These are phyloP conservation scores for Serranus cabrilla DNA, from an alignment of 2,797 vertebrate genomes.

Conservation along the genomic window DNA sequence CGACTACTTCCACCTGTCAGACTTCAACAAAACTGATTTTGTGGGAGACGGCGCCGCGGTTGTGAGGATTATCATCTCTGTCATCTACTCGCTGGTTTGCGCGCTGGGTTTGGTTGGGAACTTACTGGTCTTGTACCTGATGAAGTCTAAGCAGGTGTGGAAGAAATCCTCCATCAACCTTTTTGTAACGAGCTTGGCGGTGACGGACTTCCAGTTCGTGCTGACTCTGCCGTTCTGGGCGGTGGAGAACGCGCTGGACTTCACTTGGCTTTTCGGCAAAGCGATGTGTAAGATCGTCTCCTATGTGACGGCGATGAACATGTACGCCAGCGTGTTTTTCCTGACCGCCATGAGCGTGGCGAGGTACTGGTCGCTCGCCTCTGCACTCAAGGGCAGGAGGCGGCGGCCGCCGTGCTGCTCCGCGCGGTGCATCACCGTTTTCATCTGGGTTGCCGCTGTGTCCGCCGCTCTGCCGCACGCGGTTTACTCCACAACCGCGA, in stretches of 20 bases:
- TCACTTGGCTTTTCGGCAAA: conserved; percentile 94
- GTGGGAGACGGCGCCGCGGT: conserved; percentile 83
- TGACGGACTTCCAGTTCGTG: conserved; percentile 97
- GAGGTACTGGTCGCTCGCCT: conserved; percentile 92
- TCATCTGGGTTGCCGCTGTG: conserved; percentile 90
- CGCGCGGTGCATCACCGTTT: conserved; percentile 84
- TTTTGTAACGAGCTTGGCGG: conserved; percentile 93
- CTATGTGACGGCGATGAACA: conserved; percentile 94
- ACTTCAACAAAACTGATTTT: conserved; percentile 50
- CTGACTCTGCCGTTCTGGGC: conserved; percentile 97
- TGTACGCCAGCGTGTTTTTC: conserved; percentile 98
- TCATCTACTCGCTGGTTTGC: conserved; percentile 94
- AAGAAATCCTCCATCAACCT: conserved; percentile 95
- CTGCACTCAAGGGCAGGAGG: conserved; percentile 87
- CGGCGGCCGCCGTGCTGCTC: conserved; percentile 76
- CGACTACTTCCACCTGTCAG: conserved; percentile 42
- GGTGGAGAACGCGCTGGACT: conserved; percentile 95
- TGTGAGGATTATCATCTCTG: conserved; percentile 90
- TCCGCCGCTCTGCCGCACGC: conserved; percentile 92
- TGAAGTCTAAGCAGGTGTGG: conserved; percentile 94
- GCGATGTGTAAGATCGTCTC: conserved; percentile 97
- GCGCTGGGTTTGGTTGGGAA: conserved; percentile 94
- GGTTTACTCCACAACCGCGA: conserved; percentile 92
- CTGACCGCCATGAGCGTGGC: conserved; percentile 96
- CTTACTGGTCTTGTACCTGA: conserved; percentile 93